Percentiles rank a stretch among this genome's conserved stretches.
phyloP scores from a whole-genome alignment of 2,888 invertebrate species.

The Phalera bucephala region DNA sequence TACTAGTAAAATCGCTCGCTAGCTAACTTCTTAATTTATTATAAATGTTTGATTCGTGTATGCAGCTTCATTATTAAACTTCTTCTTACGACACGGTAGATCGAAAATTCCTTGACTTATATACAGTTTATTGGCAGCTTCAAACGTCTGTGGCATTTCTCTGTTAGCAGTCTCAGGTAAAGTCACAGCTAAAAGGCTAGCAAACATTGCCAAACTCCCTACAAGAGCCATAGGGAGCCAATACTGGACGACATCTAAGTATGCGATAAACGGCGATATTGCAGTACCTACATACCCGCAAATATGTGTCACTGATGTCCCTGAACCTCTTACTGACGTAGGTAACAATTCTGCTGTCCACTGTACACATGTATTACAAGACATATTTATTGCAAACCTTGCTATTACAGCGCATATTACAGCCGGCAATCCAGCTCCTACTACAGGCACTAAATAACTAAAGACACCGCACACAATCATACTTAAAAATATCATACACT shows the following conservation, averaged over 20 bases:
- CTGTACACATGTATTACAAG: constrained; percentile 47
- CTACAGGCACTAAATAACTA: constrained; percentile 47
- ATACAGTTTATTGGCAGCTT: constrained; percentile 56
- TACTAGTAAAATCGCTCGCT: too few relatives aligned
- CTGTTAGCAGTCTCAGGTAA: constrained; percentile 63
- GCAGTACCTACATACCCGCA: constrained; percentile 54
- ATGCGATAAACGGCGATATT: constrained; percentile 63
- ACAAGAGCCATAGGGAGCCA: constrained; percentile 59
- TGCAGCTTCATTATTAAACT: constrained; percentile 1
- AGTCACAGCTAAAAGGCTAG: constrained; percentile 39
- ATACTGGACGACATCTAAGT: constrained; percentile 42
- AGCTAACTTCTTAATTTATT: constrained; percentile 10
- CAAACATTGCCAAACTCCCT: constrained; percentile 38
- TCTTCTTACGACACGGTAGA: constrained; percentile 41
- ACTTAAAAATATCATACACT: constrained; percentile 40
- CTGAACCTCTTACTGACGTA: constrained; percentile 57
- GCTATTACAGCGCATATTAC: constrained; percentile 59
- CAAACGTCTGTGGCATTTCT: constrained; percentile 67
- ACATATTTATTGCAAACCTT: constrained; percentile 59
- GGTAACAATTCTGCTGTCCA: constrained; percentile 67
- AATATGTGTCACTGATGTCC: constrained; percentile 55
- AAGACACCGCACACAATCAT: constrained; percentile 42
- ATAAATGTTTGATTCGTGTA: constrained; percentile 28
- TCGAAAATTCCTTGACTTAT: constrained; percentile 48
- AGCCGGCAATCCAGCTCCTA: constrained; percentile 47